Base-by-base conservation (phyloP, 2,113 vertebrate genomes). In the Myiopsitta monachus region DNA sequence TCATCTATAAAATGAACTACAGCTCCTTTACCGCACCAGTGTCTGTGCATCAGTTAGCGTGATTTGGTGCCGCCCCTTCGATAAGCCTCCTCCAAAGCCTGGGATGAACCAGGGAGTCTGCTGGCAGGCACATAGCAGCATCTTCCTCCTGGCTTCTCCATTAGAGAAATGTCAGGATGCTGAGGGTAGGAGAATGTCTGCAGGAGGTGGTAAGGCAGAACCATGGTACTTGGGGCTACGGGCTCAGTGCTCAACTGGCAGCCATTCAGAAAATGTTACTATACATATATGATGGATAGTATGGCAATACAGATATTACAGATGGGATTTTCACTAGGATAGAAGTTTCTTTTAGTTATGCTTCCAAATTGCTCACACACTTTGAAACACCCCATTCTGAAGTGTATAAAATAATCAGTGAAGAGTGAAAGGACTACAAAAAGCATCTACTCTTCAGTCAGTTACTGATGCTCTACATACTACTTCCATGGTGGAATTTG, bases 41-140 rank as follows among this genome's bases (percentile, higher is more conserved):
- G 19, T 12, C 44, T 30, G 17, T 24, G 26, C 52, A 28, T 10
- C 1, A 4, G 31, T 5, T 54, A 24, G n/a, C 4, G 14, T 24
- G 33, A 59, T 16, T 59, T 59, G 57, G 57, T 59, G 57, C 22
- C 57, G 16, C 14, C 14, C 22, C 22, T 38, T 33, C 1, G 1
- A 22, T 1, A 1, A 10, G 38, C 6, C 62, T 62, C 46, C 33
- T 39, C 18, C 41, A 11, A 9, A 16, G 63, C 21, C 55, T 24
- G 11, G 1, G 1, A 9, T 5, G 41, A 33, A 21, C 10, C 3
- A 12, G 30, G 6, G 8, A 28, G 26, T 6, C 68, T 31, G 30
- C 39, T 11, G 19, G 57, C 33, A 44, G 33, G 15, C 1, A 2
- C 49, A 9, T 27, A 3, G 27, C 3, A 1, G 26, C 55, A 10